phyloP scores from a whole-genome alignment of 1,140 invertebrate species.

The Brachionus rotundiformis region DNA sequence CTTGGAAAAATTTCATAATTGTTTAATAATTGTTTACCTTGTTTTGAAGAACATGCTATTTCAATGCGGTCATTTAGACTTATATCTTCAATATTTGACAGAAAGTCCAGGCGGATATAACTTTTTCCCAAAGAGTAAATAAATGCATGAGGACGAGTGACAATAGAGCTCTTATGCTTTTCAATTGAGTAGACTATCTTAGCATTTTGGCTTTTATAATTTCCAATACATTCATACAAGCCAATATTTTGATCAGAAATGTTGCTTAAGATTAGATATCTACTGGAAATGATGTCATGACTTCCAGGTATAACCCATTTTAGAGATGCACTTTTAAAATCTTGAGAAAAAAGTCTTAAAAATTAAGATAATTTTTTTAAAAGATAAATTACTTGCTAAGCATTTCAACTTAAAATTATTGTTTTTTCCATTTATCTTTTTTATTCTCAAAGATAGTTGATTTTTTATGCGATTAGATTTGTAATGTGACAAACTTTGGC shows the following conservation, averaged over 20 bases:
- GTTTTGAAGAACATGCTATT: constrained; percentile 16
- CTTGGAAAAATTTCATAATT: no score
- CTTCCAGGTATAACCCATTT: neutral
- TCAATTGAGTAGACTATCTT: neutral
- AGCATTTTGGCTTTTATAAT: neutral
- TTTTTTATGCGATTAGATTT: neutral
- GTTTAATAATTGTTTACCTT: neutral
- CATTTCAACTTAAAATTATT: neutral
- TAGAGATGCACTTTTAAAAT: neutral
- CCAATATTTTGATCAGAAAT: neutral
- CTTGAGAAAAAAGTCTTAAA: neutral
- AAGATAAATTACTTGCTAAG: neutral
- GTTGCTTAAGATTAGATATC: neutral
- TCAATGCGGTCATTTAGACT: neutral
- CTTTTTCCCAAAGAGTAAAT: neutral
- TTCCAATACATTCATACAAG: neutral
- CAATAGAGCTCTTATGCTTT: neutral
- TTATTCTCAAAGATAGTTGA: neutral
- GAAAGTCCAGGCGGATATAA: neutral
- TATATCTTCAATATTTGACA: neutral
- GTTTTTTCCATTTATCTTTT: neutral
- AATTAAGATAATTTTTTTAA: neutral
- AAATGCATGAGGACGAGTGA: neutral
- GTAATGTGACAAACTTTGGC: neutral
- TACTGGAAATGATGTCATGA: neutral